phyloP scores from a whole-genome alignment of 2,797 vertebrate species.

The Triplophysa bombifrons region DNA sequence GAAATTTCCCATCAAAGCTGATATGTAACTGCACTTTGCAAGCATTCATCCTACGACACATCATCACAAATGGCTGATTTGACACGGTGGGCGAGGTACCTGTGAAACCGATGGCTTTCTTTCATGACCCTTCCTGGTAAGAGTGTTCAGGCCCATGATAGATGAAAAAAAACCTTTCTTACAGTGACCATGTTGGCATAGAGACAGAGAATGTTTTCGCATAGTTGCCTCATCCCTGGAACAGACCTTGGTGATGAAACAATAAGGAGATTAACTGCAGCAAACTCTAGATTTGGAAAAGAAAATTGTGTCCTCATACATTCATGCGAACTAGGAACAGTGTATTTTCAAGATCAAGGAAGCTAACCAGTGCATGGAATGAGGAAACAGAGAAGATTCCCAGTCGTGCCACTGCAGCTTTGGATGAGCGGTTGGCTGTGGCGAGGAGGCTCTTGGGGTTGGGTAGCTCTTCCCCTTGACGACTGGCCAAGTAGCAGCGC shows the following conservation, averaged over 20 bases:
- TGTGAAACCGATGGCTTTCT: conserved; percentile 78
- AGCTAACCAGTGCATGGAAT: conserved; percentile 90
- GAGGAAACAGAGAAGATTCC: conserved; percentile 93
- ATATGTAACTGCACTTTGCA: conserved; percentile 4
- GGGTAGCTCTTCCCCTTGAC: conserved; percentile 91
- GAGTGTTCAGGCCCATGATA: conserved; percentile 84
- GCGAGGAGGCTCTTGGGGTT: conserved; percentile 93
- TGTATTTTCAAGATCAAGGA: background rate
- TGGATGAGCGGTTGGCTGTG: conserved; percentile 86
- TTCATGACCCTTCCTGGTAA: conserved; percentile 78
- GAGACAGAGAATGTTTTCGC: conserved; percentile 78
- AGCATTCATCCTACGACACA: background rate
- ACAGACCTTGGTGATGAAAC: conserved; percentile 78
- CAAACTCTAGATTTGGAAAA: background rate
- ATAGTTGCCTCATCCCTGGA: conserved; percentile 85
- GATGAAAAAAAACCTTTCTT: conserved; percentile 87
- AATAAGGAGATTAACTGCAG: too few species aligned
- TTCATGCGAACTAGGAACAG: too few species aligned
- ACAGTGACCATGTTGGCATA: conserved; percentile 73
- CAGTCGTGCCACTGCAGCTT: conserved; percentile 84
- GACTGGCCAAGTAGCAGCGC: conserved; percentile 90
- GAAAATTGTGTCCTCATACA: background rate
- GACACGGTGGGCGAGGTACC: conserved; percentile 66
- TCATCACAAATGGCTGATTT: conserved; percentile 10
- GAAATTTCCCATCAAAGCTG: too few species aligned